Base-by-base conservation (phyloP, 2,888 invertebrate genomes). In the Leucoptera coffeella region DNA sequence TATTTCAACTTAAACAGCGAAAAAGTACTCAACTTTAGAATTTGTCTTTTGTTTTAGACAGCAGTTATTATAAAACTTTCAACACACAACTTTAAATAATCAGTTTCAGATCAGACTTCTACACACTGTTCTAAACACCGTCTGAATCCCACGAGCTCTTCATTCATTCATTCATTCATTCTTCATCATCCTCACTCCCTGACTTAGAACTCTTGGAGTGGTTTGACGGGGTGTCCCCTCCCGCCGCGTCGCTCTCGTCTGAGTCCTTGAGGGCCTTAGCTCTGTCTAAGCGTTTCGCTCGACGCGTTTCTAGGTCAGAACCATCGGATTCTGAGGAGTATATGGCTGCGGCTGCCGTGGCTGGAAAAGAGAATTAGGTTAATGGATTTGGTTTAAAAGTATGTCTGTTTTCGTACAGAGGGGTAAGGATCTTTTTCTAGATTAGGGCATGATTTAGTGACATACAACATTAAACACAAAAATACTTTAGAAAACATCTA, bases 321-420 rank as follows among this genome's bases (percentile, higher is more conserved):
- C 82, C 87, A 33, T 85, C 85, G 14, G 89, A 91, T 39, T 91
- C 91, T 0, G 90, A 88, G 0, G 92, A 92, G 61, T 92, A 93
- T 44, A 92, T 93, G 6, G 80, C 77, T 1, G 79, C 78, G 30
- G 65, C 72, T 33, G 56, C 62, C 40, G 60, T 59, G 32, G 69
- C 64, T 64, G 47, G 1, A 30, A 31, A 24, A 8, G 17, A n/a
- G n/a, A n/a, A n/a, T n/a, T n/a, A n/a, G n/a, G n/a, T n/a, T n/a
- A n/a, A n/a, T n/a, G n/a, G n/a, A n/a, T n/a, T 22, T 22, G n/a
- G 22, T 12, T 22, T 12, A 6, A 22, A 6, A 8, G 12, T 22
- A 10, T 12, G 10, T 8, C 17, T 7, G 6, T 6, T 17, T 17
- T 7, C 6, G 17, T 7, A 17, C 21, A n/a, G 11, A 21, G 4